phyloP scores from a whole-genome alignment of 2,113 vertebrate genomes.

The Ageneiosus marmoratus region DNA sequence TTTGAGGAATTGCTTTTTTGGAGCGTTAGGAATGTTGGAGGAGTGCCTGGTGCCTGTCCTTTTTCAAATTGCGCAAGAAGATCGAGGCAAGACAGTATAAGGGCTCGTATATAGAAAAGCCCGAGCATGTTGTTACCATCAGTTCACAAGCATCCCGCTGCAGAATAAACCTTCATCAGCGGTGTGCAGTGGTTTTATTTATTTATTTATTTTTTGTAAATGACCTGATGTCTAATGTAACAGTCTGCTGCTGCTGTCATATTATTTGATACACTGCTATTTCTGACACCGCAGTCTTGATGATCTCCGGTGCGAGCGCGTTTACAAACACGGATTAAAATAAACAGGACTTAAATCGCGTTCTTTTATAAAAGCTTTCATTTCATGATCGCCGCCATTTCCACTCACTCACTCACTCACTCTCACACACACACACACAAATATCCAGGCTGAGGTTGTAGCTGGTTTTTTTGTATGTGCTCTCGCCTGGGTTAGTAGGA shows the following conservation, averaged over 20 bases:
- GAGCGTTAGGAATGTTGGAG: conserved; percentile 18
- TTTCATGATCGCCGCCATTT: conserved; percentile 32
- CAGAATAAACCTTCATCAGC: neutral
- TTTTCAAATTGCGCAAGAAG: conserved; percentile 29
- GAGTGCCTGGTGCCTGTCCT: neutral
- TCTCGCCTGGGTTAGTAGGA: conserved; percentile 46
- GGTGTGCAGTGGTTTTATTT: neutral
- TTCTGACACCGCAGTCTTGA: conserved; percentile 30
- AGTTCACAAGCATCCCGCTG: neutral
- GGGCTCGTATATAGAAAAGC: no score
- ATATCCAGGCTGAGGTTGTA: conserved; percentile 8
- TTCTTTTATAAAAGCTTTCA: neutral
- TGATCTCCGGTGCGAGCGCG: neutral
- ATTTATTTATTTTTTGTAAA: neutral
- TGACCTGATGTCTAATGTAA: neutral
- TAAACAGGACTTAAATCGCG: neutral
- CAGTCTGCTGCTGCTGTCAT: conserved; percentile 6
- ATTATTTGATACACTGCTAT: conserved; percentile 43
- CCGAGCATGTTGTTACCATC: neutral
- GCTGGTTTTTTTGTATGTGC: conserved; percentile 18
- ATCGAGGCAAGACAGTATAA: neutral
- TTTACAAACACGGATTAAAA: neutral
- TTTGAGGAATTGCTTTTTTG: neutral
- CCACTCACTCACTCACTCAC: neutral
- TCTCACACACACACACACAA: neutral